A percentile compares a stretch with the other conserved stretches of the same genome.
Evolutionary conservation across 1,140 invertebrate species (phyloP).

Genomic region (Meteorus sp.): DNA sequence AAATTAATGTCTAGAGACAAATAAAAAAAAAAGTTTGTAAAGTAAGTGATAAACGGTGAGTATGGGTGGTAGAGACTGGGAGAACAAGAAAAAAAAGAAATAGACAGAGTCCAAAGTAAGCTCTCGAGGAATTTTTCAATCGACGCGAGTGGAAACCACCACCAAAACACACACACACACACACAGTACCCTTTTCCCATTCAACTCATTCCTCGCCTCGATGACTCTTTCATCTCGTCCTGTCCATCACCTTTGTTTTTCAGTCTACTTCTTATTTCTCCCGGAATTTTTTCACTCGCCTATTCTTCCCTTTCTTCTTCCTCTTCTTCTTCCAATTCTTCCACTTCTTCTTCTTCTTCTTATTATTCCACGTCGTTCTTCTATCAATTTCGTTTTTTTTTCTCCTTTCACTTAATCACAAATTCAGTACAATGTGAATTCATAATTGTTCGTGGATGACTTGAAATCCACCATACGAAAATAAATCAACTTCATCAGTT

Average conservation of each 20-base stretch:
- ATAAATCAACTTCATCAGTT: too few relatives aligned
- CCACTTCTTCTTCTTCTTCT: slow-evolving; percentile 21
- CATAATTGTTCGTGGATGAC: slow-evolving; percentile 10
- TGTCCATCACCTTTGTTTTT: neutral
- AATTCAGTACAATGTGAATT: neutral
- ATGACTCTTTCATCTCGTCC: slow-evolving; percentile 22
- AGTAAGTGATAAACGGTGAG: neutral
- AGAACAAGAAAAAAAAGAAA: neutral
- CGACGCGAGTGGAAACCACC: neutral
- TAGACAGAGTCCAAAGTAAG: neutral
- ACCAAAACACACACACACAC: too few relatives aligned
- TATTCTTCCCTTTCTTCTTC: neutral
- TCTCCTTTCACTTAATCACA: neutral
- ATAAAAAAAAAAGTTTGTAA: too few relatives aligned
- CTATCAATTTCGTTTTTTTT: slow-evolving; percentile 8
- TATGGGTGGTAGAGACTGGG: too few relatives aligned
- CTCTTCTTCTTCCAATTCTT: neutral
- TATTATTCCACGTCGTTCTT: slow-evolving; percentile 20
- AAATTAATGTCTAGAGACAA: too few relatives aligned
- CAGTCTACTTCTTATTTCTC: slow-evolving; percentile 19
- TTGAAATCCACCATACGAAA: neutral
- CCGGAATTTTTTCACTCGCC: slow-evolving; percentile 18
- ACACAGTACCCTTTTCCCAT: neutral
- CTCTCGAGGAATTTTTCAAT: neutral
- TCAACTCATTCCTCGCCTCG: slow-evolving; percentile 15